Evolutionary conservation across 2,797 vertebrate genomes (phyloP).

Genomic region (Periophthalmus magnuspinnatus): DNA sequence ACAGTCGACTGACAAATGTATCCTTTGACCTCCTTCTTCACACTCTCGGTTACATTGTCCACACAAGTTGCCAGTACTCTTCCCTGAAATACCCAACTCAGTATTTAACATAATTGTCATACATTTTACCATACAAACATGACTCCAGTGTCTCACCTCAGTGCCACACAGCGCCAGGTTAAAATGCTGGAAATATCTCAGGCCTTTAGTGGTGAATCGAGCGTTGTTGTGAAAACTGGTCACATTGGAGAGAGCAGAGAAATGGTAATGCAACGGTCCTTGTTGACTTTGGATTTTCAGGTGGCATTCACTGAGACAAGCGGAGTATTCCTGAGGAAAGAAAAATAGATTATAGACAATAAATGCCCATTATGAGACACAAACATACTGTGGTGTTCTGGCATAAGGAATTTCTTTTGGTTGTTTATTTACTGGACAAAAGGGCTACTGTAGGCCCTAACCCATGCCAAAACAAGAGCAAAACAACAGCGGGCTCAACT

Average conservation of each 20-base stretch:
- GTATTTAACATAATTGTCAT: background rate
- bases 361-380: no score
- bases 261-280: slow-evolving; percentile 79
- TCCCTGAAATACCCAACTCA: slow-evolving; percentile 67
- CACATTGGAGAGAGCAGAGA: slow-evolving; percentile 76
- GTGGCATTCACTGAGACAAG: slow-evolving; percentile 88
- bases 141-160: slow-evolving; percentile 75
- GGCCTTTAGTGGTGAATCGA: slow-evolving; percentile 90
- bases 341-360: background rate
- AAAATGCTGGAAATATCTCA: slow-evolving; percentile 88
- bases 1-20: slow-evolving; percentile 88
- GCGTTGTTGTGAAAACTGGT: slow-evolving; percentile 77
- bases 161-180: slow-evolving; percentile 87
- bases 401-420: no score
- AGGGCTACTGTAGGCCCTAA: no score
- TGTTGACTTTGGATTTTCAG: slow-evolving; percentile 55
- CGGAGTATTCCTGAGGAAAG: slow-evolving; percentile 77
- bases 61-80: slow-evolving; percentile 79
- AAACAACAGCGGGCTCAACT: background rate
- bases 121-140: background rate
- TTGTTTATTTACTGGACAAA: no score
- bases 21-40: slow-evolving; percentile 78
- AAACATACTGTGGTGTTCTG: no score
- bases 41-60: slow-evolving; percentile 86
- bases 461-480: background rate